phyloP scores from a whole-genome alignment of 1,140 invertebrate genomes.

The Drosophila sproati region DNA sequence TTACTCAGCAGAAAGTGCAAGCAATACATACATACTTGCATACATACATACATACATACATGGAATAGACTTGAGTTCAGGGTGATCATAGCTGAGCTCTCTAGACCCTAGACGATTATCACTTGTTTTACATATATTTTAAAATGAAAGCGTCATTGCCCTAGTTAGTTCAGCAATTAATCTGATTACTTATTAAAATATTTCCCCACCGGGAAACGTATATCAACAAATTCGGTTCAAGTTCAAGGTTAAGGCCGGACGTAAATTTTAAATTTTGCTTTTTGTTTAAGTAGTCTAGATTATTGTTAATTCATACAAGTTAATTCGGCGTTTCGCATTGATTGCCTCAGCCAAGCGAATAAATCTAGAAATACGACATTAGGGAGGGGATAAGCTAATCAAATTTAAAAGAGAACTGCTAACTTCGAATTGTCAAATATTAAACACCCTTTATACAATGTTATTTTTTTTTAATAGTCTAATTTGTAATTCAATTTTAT shows the following conservation, averaged over 20 bases:
- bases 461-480: neutral
- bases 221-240: neutral
- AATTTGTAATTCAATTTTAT: neutral
- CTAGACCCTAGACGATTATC: no score
- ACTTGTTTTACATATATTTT: neutral
- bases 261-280: neutral
- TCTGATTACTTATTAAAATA: neutral
- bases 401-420: neutral
- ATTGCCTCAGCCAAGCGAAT: neutral
- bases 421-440: neutral
- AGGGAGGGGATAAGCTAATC: neutral
- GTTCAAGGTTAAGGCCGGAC: slow-evolving; percentile 20
- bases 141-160: neutral
- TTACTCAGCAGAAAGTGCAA: no score
- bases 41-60: no score
- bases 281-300: neutral
- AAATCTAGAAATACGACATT: neutral
- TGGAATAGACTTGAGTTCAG: no score
- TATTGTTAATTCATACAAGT: slow-evolving; percentile 21
- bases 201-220: neutral
- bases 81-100: no score
- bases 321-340: neutral
- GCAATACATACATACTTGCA: no score
- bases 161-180: neutral
- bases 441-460: slow-evolving; percentile 1